phyloP scores from a whole-genome alignment of 2,113 vertebrate genomes.

The Cheirogaleus medius region DNA sequence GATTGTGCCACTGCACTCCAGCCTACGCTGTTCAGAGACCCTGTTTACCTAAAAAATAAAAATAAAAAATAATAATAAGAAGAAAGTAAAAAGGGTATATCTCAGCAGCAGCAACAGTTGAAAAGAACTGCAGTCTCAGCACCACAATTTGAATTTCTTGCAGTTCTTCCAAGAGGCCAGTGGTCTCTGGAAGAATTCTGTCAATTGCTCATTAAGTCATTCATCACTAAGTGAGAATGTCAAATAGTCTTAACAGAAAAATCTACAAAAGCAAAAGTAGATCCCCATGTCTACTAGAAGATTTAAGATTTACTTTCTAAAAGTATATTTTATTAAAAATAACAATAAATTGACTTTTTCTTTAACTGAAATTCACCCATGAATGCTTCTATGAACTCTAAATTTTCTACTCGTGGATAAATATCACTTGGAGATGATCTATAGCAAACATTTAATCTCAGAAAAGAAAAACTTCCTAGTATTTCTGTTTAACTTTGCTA shows the following conservation, averaged over 20 bases:
- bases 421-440: not conserved
- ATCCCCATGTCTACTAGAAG: not conserved
- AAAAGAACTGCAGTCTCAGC: not conserved
- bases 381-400: not conserved
- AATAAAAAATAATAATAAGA: not conserved
- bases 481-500: conserved; percentile 6
- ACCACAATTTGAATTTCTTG: not conserved
- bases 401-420: conserved; percentile 44
- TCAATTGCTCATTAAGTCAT: not conserved
- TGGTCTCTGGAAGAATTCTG: not conserved
- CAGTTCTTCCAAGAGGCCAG: not conserved
- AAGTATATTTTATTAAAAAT: conserved; percentile 7
- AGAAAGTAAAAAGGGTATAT: not conserved
- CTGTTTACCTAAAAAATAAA: too few species aligned
- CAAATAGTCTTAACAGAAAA: conserved; percentile 13
- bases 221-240: not conserved
- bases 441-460: conserved; percentile 45
- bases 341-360: not conserved
- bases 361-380: conserved; percentile 12
- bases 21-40: too few species aligned
- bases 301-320: conserved; percentile 44
- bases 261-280: conserved; percentile 8
- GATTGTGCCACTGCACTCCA: too few species aligned
- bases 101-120: not conserved
- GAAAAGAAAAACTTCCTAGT: conserved; percentile 14